phyloP scores from a whole-genome alignment of 2,888 invertebrate genomes.

The Drosophila parthenogenetica region DNA sequence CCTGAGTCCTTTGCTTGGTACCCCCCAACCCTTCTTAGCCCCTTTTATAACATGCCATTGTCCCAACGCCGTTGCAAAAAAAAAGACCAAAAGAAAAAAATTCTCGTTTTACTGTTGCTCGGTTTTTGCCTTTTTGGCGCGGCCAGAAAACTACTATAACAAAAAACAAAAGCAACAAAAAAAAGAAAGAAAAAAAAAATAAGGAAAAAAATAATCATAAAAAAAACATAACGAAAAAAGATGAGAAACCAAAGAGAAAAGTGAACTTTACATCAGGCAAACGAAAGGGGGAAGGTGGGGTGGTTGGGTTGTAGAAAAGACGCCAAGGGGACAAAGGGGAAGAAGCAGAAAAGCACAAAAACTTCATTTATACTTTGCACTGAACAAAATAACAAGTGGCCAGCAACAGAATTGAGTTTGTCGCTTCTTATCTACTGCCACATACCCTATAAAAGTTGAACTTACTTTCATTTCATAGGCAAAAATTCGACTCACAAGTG shows the following conservation, averaged over 20 bases:
- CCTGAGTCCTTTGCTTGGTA: conserved; percentile 29
- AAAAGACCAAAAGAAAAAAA: conserved; percentile 39
- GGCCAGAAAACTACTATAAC: conserved; percentile 70
- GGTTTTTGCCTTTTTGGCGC: conserved; percentile 73
- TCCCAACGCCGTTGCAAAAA: conserved; percentile 38
- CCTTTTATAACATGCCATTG: conserved; percentile 26
- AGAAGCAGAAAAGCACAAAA: conserved; percentile 53
- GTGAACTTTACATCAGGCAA: conserved; percentile 60
- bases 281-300: conserved; percentile 28
- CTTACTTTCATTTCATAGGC: no score
- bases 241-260: conserved; percentile 36
- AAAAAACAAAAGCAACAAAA: conserved; percentile 14
- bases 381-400: conserved; percentile 67
- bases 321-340: conserved; percentile 38
- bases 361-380: conserved; percentile 74
- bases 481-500: no score
- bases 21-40: background rate
- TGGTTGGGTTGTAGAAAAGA: background rate
- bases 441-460: conserved; percentile 8
- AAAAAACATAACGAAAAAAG: conserved; percentile 21
- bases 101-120: conserved; percentile 75
- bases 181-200: conserved; percentile 23
- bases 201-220: conserved; percentile 30
- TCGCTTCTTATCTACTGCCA: conserved; percentile 1
- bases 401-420: conserved; percentile 25